These are phyloP conservation scores for Tribolium castaneum DNA, from an alignment of 1,140 invertebrate genomes.

Conservation along the genomic window DNA sequence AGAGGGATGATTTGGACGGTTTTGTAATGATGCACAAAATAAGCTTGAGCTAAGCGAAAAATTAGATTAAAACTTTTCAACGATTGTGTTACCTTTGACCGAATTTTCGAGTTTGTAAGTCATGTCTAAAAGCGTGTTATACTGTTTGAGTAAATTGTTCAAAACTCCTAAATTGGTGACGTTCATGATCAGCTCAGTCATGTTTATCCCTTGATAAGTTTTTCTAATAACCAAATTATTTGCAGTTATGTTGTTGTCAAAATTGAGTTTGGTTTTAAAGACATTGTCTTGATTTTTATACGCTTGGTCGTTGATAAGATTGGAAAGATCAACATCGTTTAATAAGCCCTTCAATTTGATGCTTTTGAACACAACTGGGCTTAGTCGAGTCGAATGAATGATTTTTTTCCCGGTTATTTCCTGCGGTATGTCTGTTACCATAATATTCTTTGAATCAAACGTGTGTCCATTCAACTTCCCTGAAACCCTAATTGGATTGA, in stretches of 20 bases:
- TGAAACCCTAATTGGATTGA: background rate
- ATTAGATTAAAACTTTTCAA: slow-evolving; percentile 20
- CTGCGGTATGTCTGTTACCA: slow-evolving; percentile 55
- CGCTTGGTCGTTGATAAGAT: slow-evolving; percentile 54
- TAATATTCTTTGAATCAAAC: slow-evolving; percentile 50
- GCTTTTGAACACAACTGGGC: slow-evolving; percentile 49
- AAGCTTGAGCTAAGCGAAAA: slow-evolving; percentile 55
- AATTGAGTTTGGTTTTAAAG: slow-evolving; percentile 51
- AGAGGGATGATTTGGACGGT: slow-evolving; percentile 37
- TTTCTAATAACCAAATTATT: slow-evolving; percentile 56
- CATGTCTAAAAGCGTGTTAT: slow-evolving; percentile 51
- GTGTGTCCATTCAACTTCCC: background rate
- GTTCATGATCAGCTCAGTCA: slow-evolving; percentile 53
- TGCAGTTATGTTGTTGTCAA: slow-evolving; percentile 51
- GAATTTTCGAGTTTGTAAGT: slow-evolving; percentile 49
- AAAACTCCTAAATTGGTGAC: slow-evolving; percentile 49
- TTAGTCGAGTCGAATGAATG: slow-evolving; percentile 39
- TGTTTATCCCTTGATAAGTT: slow-evolving; percentile 52
- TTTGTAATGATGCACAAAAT: slow-evolving; percentile 56
- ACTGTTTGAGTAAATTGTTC: slow-evolving; percentile 53
- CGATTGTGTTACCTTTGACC: slow-evolving; percentile 49
- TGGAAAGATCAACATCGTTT: slow-evolving; percentile 54
- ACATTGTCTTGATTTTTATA: slow-evolving; percentile 50
- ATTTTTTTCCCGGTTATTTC: slow-evolving; percentile 55
- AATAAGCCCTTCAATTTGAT: slow-evolving; percentile 55